Evolutionary conservation across 2,797 vertebrate species (phyloP), one percentile per base, ranked within the genome.

Genomic region (Rhinophrynus dorsalis): DNA sequence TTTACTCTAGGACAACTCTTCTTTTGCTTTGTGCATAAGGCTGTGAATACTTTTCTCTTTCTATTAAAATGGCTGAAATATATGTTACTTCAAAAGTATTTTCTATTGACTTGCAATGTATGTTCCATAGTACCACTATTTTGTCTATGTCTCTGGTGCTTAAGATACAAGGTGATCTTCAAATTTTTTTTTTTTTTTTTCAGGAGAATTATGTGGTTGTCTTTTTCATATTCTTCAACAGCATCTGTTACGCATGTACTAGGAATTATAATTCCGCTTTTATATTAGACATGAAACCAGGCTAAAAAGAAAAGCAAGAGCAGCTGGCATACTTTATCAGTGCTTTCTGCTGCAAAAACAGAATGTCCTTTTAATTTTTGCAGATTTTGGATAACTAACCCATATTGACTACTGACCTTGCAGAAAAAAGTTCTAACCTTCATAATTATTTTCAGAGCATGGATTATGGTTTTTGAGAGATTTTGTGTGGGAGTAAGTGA

Each of bases 91-190:
- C 12, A 23, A 24, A 12, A 5, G 42, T 15, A 21, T 59, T 13
- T 55, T 55, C 12, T 38, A 5, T 40, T 37, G 11, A 26, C 8
- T n/a, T n/a, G n/a, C 21, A 11, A 21, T 47, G 18, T 23, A n/a
- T 4, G 9, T 30, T 24, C 29, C 48, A 52, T 18, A 44, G 13
- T 45, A n/a, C n/a, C 42, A 58, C 44, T 12, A 5, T 52, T 27
- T 18, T 65, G 26, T 20, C 44, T 61, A 66, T 76, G 20, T 66
- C 18, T 52, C 67, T 55, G 63, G 72, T 76, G 76, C 10, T 73
- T 42, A 75, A 80, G 60, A 68, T 51, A 80, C 76, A 82, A 83
- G 61, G 67, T 86, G 75, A 83, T 82, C 76, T 82, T 86, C 60
- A 76, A 73, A 78, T 73, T 47, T 78, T 69, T 69, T 56, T 51